Conservation (phyloP, 2,888 invertebrate genomes). For the Pyrocoelia pectoralis region DNA sequence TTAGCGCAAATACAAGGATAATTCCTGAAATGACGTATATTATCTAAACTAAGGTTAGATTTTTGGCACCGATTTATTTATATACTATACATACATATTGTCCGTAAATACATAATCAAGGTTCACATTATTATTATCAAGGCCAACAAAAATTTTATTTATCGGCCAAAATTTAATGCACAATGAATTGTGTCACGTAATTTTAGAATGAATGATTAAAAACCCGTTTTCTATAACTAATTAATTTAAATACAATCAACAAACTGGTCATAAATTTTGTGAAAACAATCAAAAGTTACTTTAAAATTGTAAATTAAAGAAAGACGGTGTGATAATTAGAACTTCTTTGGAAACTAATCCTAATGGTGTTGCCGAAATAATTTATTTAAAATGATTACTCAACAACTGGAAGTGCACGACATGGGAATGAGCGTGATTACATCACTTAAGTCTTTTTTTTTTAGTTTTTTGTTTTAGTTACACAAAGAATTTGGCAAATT, state of each 20-base stretch:
- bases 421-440: too few species aligned
- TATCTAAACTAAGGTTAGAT: constrained; percentile 20
- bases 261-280: background rate
- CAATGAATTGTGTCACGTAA: constrained; percentile 1
- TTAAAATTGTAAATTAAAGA: background rate
- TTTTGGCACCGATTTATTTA: constrained; percentile 20
- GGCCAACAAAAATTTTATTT: background rate
- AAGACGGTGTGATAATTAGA: background rate
- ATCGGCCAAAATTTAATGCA: background rate
- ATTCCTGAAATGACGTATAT: constrained; percentile 26
- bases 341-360: too few species aligned
- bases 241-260: constrained; percentile 3
- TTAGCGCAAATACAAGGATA: constrained; percentile 32
- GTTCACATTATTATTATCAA: constrained; percentile 32
- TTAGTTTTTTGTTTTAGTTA: too few species aligned
- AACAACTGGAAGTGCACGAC: too few species aligned
- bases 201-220: background rate
- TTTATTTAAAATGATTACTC: too few species aligned
- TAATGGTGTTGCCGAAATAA: too few species aligned
- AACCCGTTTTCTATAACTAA: background rate
- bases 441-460: too few species aligned
- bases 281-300: background rate
- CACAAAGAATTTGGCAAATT: too few species aligned
- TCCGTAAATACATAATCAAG: constrained; percentile 48
- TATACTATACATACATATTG: constrained; percentile 12